A percentile compares a stretch with the other conserved stretches of the same genome.
These are phyloP conservation scores for Eublepharis macularius DNA, from an alignment of 2,113 vertebrate genomes.

Conservation along the genomic window DNA sequence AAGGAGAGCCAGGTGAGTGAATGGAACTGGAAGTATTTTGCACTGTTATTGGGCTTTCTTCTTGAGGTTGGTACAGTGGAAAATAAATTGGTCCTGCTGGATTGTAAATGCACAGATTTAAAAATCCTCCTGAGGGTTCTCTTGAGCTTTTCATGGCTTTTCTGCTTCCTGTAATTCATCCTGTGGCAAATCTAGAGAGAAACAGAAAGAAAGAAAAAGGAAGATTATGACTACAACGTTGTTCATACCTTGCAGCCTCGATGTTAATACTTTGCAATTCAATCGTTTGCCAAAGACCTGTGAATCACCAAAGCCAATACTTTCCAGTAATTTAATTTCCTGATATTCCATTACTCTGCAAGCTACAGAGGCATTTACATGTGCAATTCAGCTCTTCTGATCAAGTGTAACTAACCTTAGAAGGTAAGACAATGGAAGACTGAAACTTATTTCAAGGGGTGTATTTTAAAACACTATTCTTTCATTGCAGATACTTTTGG, in stretches of 20 bases:
- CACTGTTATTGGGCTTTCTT: conserved; percentile 27
- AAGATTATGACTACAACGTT: conserved; percentile 40
- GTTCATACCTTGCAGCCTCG: conserved; percentile 5
- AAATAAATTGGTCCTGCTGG: conserved; percentile 30
- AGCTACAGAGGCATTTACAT: neutral
- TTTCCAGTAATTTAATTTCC: conserved; percentile 23
- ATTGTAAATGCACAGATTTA: conserved; percentile 26
- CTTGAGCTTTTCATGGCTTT: conserved; percentile 58
- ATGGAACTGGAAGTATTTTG: conserved; percentile 28
- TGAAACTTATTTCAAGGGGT: neutral
- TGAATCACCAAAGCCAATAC: conserved; percentile 40
- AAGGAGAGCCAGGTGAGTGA: conserved; percentile 15
- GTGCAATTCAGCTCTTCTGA: neutral
- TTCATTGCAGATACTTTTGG: neutral
- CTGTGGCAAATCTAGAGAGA: conserved; percentile 55
- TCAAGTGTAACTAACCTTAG: neutral
- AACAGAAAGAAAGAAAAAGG: conserved; percentile 40
- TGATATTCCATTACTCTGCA: neutral
- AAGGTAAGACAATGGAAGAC: conserved; percentile 10
- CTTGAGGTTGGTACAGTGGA: conserved; percentile 24
- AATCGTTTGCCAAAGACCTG: conserved; percentile 13
- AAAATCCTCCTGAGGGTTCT: conserved; percentile 30
- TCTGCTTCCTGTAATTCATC: conserved; percentile 54
- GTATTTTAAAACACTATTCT: neutral
- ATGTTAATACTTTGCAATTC: neutral